Conservation (phyloP, 2,113 vertebrate species). For the Amazona guildingii region DNA sequence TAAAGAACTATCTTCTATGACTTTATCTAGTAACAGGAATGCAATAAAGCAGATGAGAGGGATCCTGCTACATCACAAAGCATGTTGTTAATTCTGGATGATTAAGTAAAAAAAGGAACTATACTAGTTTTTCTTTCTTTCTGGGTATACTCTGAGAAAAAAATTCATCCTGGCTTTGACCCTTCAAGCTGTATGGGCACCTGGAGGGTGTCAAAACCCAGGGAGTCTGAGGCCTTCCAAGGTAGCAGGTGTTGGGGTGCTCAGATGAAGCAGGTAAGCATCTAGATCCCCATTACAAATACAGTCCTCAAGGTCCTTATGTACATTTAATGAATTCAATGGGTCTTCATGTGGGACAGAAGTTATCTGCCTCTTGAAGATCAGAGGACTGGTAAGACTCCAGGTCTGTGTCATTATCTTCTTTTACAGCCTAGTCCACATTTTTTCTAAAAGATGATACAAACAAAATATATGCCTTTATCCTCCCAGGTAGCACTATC, state of each 20-base stretch:
- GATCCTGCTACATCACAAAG: neutral
- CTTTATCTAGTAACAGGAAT: neutral
- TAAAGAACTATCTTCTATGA: neutral
- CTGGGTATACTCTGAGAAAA: neutral
- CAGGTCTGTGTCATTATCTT: neutral
- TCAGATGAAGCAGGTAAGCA: neutral
- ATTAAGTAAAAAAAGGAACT: neutral
- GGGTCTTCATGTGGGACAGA: neutral
- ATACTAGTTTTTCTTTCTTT: neutral
- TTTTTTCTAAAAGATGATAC: neutral
- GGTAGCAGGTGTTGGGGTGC: neutral
- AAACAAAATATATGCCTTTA: neutral
- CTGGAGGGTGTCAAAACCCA: neutral
- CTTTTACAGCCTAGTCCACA: neutral
- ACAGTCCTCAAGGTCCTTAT: neutral
- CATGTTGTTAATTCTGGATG: neutral
- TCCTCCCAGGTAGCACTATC: neutral
- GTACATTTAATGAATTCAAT: neutral
- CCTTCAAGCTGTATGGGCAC: neutral
- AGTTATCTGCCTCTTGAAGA: neutral
- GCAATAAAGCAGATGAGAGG: neutral
- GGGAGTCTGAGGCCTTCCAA: neutral
- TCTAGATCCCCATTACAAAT: neutral
- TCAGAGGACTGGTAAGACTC: neutral
- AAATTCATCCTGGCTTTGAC: neutral